Base-by-base conservation (phyloP, 2,113 vertebrate genomes). In the Mesoclemmys tuberculata region DNA sequence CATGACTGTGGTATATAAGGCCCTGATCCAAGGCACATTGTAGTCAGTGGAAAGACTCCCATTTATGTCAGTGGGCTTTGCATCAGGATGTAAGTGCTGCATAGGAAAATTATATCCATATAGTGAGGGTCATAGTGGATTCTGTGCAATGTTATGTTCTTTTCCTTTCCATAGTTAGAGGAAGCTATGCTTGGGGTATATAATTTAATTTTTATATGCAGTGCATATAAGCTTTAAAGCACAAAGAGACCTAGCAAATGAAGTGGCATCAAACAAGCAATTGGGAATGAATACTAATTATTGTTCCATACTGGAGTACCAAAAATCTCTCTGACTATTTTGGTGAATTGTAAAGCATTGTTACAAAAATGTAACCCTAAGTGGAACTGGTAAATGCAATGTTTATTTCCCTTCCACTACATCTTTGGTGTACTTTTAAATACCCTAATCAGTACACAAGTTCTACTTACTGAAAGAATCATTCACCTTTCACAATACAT, bases 211-310 rank as follows among this genome's bases (percentile, higher is more conserved):
- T 46, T 95, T 51, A 55, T 79, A 2, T 18, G 21, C 61, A 55
- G 8, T 26, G 44, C 81, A 3, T 8, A 41, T 84, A 24, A 71
- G 19, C 41, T 79, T 85, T 52, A 46, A 0, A 1, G 24, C 3
- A 10, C 10, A 2, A 10, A 80, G 90, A 11, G 48, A 87, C 26
- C 55, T 21, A 48, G 8, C 0, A 1, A 1, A 24, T 44, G 0
- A 0, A 1, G 0, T 0, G 0, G 55, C 6, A 5, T 35, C 56
- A 44, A 58, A 16, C 2, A 46, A 82, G 26, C 14, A 35, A 16
- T n/a, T 8, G 10, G 48, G 48, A 51, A 35, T 51, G 48, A 56
- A 82, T 16, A 4, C 68, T 51, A 44, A 75, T 6, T 75, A 7
- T 41, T 41, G 38, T 74, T 41, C 38, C 71, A 41, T 74, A 11